Percentiles rank a stretch among this genome's conserved stretches.
Conservation (phyloP, 1,140 invertebrate species). For the Zaprionus vittiger region DNA sequence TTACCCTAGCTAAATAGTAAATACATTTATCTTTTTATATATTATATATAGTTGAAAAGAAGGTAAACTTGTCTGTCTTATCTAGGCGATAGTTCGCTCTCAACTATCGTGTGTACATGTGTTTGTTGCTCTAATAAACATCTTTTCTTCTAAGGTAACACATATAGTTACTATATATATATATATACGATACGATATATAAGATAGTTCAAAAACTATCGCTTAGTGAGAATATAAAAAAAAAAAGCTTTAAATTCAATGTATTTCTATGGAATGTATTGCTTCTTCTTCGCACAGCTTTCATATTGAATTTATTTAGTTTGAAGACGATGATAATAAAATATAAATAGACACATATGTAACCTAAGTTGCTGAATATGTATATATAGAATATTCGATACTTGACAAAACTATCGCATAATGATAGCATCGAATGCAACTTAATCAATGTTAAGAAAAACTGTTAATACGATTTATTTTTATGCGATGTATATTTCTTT, state of each 20-base stretch:
- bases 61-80: background rate
- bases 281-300: too few species aligned
- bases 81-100: background rate
- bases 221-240: background rate
- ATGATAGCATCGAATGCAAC: too few species aligned
- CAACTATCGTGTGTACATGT: background rate
- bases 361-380: too few species aligned
- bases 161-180: too few species aligned
- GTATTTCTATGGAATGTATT: background rate
- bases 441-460: too few species aligned
- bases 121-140: background rate
- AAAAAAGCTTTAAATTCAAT: background rate
- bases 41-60: background rate
- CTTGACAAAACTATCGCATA: too few species aligned
- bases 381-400: too few species aligned
- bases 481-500: background rate
- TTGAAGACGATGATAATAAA: too few species aligned
- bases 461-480: background rate
- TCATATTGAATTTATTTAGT: too few species aligned
- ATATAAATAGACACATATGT: too few species aligned
- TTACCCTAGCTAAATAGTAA: background rate
- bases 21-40: accelerated
- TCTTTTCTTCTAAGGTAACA: too few species aligned
- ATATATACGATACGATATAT: too few species aligned
- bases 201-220: background rate